Percentiles rank a stretch among this genome's conserved stretches.
Conservation (phyloP, 2,113 vertebrate species). For the Fukomys damarensis region DNA sequence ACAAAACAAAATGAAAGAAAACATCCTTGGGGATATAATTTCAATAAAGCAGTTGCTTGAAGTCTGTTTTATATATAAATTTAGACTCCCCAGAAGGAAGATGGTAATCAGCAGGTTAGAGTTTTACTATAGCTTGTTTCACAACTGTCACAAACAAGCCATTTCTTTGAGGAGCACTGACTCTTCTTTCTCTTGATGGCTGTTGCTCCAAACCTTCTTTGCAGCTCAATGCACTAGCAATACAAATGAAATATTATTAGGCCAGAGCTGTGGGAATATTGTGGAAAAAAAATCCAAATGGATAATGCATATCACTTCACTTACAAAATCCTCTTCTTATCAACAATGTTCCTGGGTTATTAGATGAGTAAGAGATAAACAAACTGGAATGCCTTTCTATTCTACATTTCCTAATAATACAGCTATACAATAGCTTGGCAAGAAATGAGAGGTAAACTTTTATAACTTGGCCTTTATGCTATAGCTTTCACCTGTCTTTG, state of each 20-base stretch:
- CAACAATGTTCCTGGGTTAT: not conserved
- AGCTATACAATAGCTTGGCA: not conserved
- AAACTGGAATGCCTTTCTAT: not conserved
- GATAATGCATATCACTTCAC: not conserved
- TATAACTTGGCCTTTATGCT: not conserved
- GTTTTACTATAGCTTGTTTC: not conserved
- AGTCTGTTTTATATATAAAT: not conserved
- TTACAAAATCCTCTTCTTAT: not conserved
- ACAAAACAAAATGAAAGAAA: not conserved
- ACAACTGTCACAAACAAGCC: not conserved
- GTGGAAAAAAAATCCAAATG: not conserved
- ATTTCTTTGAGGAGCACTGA: not conserved
- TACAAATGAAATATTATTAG: not conserved
- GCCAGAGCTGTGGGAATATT: not conserved
- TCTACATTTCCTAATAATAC: not conserved
- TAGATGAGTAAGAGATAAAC: not conserved
- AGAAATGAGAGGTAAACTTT: not conserved
- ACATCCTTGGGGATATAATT: not conserved
- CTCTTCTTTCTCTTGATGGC: rapidly evolving
- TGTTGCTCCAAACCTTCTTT: not conserved
- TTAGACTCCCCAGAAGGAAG: not conserved
- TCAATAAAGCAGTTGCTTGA: not conserved
- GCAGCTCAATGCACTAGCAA: not conserved
- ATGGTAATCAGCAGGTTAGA: not conserved
- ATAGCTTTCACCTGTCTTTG: not conserved